These are phyloP conservation scores for Actinostola sp. DNA, from an alignment of 92 coral and sea anemone genomes.

Conservation along the genomic window DNA sequence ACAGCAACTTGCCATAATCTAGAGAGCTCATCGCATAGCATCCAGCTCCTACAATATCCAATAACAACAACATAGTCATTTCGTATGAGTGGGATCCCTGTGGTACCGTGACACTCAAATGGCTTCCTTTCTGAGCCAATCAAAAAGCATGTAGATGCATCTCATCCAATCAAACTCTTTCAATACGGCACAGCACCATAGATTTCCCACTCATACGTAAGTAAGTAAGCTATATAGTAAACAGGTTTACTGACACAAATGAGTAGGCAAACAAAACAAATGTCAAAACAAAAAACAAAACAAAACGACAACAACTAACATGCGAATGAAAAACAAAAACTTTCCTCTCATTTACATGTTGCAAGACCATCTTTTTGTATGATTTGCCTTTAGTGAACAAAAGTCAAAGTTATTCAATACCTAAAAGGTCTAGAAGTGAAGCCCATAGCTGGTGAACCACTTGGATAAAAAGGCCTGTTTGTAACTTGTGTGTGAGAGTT, in stretches of 20 bases:
- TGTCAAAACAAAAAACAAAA: not conserved
- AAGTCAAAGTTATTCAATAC: constrained; percentile 29
- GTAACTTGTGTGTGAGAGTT: no score
- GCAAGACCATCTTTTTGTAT: not conserved
- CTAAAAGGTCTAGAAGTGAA: constrained; percentile 76
- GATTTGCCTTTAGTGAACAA: not conserved
- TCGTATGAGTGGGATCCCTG: not conserved
- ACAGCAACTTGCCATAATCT: constrained; percentile 85
- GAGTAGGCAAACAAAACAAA: no score
- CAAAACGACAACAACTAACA: not conserved
- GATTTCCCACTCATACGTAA: no score
- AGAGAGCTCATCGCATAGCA: constrained; percentile 74
- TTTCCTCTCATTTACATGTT: not conserved
- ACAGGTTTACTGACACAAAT: no score
- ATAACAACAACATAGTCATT: not conserved
- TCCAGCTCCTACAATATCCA: constrained; percentile 64
- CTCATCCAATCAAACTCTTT: no score
- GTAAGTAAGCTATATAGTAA: no score
- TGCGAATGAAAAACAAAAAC: not conserved
- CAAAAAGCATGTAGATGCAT: no score
- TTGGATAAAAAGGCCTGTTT: constrained; percentile 11
- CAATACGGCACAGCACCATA: no score
- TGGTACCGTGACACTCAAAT: not conserved
- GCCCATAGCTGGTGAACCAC: constrained; percentile 63
- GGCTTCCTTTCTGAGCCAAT: no score